Evolutionary conservation across 2,797 vertebrate species (phyloP), one percentile per base, ranked within the genome.

Genomic region (Pipistrellus pygmaeus): DNA sequence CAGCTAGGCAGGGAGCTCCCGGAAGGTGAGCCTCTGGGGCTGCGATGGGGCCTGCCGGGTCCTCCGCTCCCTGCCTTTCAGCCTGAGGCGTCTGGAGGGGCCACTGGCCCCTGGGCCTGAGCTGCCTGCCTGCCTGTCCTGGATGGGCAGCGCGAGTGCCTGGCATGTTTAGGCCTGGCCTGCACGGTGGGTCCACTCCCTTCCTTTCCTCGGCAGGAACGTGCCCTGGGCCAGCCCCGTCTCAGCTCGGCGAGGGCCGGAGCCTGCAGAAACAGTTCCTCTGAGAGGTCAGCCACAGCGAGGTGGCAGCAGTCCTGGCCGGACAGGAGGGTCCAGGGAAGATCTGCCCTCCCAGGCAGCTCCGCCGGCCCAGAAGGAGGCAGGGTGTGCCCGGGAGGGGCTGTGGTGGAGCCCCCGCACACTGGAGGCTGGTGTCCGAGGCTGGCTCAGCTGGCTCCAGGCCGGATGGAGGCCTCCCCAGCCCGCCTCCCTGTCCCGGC

Each of bases 11-110:
- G 64, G 30, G 20, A 46, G 48, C 21, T 66, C 46, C 1, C 68
- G 4, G 30, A 35, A 46, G 46, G 20, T n/a, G 17, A 62, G 68
- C 30, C 46, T 46, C 25, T 30, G 13, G 41, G 46, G 11, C n/a
- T 1, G 30, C 57, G 71, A 10, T 0, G 0, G 44, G 60, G 6
- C 8, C 25, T 46, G 73, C 55, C 8, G 7, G 55, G 68, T 17
- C 30, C 48, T 48, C 9, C 0, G 30, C 7, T 9, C 30, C 77
- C 15, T 0, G 25, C 11, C 53, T 32, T n/a, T 13, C 6, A 0
- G 35, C 64, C 38, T 35, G 46, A 35, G 15, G 53, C 27, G 8
- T 12, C 18, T 8, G 14, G 68, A 55, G 7, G 62, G 44, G 32
- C n/a, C 51, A 7, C 72, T 23, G 64, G n/a, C 38, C 32, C 3